Percentiles rank a stretch among this genome's conserved stretches.
Evolutionary conservation across 2,888 invertebrate species (phyloP).

Genomic region (Tiliacea citrago): DNA sequence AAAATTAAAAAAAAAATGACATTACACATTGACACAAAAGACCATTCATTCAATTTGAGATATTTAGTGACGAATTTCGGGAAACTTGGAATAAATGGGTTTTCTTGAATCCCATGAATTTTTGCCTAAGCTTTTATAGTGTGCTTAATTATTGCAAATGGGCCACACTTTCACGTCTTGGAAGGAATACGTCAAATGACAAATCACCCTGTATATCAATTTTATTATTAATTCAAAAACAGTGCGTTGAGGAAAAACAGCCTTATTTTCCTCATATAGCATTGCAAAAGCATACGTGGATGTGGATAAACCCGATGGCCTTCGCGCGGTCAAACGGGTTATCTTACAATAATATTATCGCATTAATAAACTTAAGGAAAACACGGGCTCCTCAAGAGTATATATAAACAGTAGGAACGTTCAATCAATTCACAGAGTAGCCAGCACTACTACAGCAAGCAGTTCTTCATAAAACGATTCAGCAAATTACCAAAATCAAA

Average conservation of each 20-base stretch:
- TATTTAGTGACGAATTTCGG: too few species aligned
- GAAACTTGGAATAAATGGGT: too few species aligned
- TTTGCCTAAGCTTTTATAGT: neutral
- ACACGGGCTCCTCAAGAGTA: neutral
- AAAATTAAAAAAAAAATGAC: too few species aligned
- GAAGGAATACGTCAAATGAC: neutral
- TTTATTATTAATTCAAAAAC: neutral
- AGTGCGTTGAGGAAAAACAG: neutral
- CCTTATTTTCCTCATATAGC: neutral
- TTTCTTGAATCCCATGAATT: neutral
- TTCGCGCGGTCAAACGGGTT: neutral
- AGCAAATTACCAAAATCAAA: conserved; percentile 2
- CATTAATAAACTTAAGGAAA: neutral
- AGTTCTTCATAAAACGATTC: neutral
- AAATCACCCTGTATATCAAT: neutral
- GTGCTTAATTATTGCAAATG: neutral
- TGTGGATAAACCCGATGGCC: neutral
- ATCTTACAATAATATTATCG: conserved; percentile 7
- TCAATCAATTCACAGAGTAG: neutral
- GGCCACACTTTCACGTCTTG: neutral
- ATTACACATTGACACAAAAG: too few species aligned
- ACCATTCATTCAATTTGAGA: too few species aligned
- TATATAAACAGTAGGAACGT: neutral
- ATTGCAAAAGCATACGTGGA: neutral
- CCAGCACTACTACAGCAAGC: neutral